Base-by-base conservation (phyloP, 2,113 vertebrate species). In the Solenodon paradoxus region DNA sequence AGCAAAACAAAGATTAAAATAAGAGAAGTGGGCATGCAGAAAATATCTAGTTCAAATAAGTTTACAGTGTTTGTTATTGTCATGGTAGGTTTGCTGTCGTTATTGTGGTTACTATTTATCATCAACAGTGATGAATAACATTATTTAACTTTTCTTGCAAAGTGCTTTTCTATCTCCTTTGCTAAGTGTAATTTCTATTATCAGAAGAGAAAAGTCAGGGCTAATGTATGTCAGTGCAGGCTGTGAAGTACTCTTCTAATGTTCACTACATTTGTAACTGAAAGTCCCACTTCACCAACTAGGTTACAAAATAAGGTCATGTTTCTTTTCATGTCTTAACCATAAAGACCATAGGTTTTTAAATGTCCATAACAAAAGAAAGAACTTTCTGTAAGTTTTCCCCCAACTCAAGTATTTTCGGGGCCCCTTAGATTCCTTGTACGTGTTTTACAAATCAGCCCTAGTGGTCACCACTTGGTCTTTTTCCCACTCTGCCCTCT, bases 1-100 rank as follows among this genome's bases (percentile, higher is more conserved):
- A 91, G 92, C 90, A 75, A 59, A 28, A 87, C 32, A 93, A 94
- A 97, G 35, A 94, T 79, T 94, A 93, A 97, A 97, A 42, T 95
- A 59, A 96, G 59, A 93, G 40, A 68, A 92, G 95, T 78, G n/a
- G 42, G 71, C 45, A 49, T 69, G 80, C 55, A 84, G 32, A 88
- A 95, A 91, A 69, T 90, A 92, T 74, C 42, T 49, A 78, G 72
- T 94, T 90, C 68, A 95, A 87, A 75, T 69, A 94, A 59, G 26
- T 95, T 78, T 82, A 40, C 24, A 13, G 19, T 64, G 28, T 84
- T 78, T 64, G 24, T 90, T 92, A 94, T 17, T 81, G 59, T 90
- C 71, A 47, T 49, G n/a, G 24, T 57, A 92, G 90, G 87, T 81
- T 68, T 53, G 66, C 81, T 77, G 24, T 77, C 7, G 0, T 26